Conservation (phyloP, 2,797 vertebrate genomes). For the Taenioides sp. region DNA sequence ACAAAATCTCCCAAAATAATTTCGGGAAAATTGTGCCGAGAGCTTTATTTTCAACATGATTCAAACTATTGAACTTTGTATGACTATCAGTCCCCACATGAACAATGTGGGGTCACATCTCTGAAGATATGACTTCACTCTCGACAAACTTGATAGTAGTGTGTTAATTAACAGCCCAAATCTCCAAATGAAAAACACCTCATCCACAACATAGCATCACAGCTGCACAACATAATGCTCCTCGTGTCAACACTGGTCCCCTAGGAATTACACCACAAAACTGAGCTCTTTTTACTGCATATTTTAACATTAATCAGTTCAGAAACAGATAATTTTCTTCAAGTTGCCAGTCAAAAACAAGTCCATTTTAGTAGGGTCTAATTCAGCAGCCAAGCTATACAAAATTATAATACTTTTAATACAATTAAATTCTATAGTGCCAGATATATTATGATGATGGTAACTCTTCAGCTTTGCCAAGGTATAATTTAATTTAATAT, state of each 20-base stretch:
- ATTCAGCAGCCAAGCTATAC: too few relatives aligned
- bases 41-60: too few relatives aligned
- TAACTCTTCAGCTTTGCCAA: not conserved
- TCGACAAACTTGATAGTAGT: conserved; percentile 9
- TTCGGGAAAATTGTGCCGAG: too few relatives aligned
- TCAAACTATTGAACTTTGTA: not conserved
- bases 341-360: not conserved
- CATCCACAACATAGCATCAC: conserved; percentile 12
- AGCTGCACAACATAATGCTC: conserved; percentile 14
- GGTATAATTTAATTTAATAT: not conserved
- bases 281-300: too few relatives aligned
- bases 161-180: conserved; percentile 16
- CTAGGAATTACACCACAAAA: not conserved
- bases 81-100: not conserved
- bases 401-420: too few relatives aligned
- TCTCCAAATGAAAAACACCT: conserved; percentile 14
- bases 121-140: conserved; percentile 10
- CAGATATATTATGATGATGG: not conserved
- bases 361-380: too few relatives aligned
- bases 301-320: too few relatives aligned
- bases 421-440: too few relatives aligned
- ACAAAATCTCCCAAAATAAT: too few relatives aligned
- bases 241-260: not conserved
- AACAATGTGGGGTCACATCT: not conserved
- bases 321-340: too few relatives aligned